Percentiles rank a stretch among this genome's conserved stretches.
Evolutionary conservation across 2,888 invertebrate species (phyloP).

Genomic region (Diogma glabrata): DNA sequence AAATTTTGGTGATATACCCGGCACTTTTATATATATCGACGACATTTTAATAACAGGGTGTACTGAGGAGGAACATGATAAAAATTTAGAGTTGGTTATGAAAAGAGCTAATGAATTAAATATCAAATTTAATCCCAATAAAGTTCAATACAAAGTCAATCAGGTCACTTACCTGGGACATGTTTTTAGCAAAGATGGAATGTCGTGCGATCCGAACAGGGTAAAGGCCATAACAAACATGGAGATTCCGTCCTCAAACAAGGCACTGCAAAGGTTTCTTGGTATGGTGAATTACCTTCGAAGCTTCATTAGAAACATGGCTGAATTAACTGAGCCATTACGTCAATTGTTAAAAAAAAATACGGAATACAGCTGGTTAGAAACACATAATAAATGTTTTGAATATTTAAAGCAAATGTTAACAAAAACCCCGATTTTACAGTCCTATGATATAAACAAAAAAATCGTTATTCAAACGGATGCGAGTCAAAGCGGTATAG

Average conservation of each 20-base stretch:
- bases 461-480: constrained; percentile 6
- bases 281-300: too few relatives aligned
- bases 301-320: too few relatives aligned
- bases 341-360: too few relatives aligned
- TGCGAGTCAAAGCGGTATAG: constrained; percentile 18
- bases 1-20: background rate
- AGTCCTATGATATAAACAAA: too few relatives aligned
- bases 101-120: constrained; percentile 11
- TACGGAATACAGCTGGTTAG: too few relatives aligned
- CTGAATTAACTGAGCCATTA: too few relatives aligned
- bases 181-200: constrained; percentile 9
- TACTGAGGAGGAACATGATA: constrained; percentile 15
- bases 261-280: too few relatives aligned
- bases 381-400: too few relatives aligned
- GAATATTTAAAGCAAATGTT: too few relatives aligned
- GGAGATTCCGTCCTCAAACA: too few relatives aligned
- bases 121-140: constrained; percentile 13
- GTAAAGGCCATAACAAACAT: too few relatives aligned
- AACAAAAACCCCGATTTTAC: too few relatives aligned
- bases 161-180: constrained; percentile 16
- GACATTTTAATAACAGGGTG: constrained; percentile 13
- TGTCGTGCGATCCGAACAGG: background rate
- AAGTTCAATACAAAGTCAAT: constrained; percentile 14
- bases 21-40: constrained; percentile 14
- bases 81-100: constrained; percentile 12